Evolutionary conservation across 2,797 vertebrate species (phyloP), one percentile per base, ranked within the genome.

Genomic region (Peromyscus eremicus): DNA sequence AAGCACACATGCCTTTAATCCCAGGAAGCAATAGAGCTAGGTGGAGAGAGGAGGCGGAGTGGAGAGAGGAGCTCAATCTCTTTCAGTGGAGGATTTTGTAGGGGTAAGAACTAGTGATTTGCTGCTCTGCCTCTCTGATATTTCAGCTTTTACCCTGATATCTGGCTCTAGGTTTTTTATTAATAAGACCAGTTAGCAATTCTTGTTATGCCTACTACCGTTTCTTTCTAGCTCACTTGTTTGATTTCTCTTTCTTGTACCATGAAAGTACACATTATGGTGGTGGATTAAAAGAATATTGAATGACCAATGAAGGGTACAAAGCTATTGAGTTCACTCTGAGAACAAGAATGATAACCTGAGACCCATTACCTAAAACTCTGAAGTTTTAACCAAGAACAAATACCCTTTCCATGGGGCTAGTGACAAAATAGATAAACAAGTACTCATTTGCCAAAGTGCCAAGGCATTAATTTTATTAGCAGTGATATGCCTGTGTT

Each of bases 381-480:
- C 71, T 52, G 19, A 40, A 80, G 4, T 60, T 89, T 82, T 95
- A 73, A 85, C 8, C 43, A 82, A 92, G 13, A 93, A 17, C 32
- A 92, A 40, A 34, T 75, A 77, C 1, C 1, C 79, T 52, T 55
- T 5, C 34, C 16, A 2, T 40, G 23, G 43, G 46, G 62, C 1
- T 93, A 55, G 4, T 86, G 32, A 66, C 6, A 93, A 85, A 21
- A 27, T 40, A 89, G 23, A 46, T 71, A 75, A 93, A 64, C 13
- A 76, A 60, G 7, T 79, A 25, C 10, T 62, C 6, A 75, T 64
- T 62, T 89, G 32, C 6, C 27, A 76, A 71, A 82, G 13, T 80
- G 0, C 23, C 14, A 16, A n/a, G 32, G 8, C 5, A 80, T 25
- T 93, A 66, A 84, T 95, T 96, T 93, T 83, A 89, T 93, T 87